Conservation (phyloP, 2,888 invertebrate species). For the Dichetophora obliterata region DNA sequence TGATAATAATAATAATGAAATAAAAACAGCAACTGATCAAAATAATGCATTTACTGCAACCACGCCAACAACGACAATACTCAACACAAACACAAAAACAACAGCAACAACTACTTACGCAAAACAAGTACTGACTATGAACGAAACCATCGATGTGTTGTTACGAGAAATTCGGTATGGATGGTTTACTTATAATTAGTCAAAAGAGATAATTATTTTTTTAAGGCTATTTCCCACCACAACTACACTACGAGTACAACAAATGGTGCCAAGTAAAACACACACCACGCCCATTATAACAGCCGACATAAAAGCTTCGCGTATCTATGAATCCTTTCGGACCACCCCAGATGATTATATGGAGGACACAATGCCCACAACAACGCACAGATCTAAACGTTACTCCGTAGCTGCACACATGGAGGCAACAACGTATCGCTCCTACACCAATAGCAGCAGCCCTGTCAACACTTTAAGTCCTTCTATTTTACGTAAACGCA, state of each 20-base stretch:
- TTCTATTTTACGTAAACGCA: conserved; percentile 67
- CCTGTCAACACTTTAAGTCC: conserved; percentile 33
- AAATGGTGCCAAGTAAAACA: neutral
- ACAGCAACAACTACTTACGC: conserved; percentile 3
- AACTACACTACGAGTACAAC: neutral
- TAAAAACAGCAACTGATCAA: neutral
- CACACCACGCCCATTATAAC: conserved; percentile 54
- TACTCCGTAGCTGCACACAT: conserved; percentile 18
- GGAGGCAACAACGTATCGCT: conserved; percentile 29
- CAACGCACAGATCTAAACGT: conserved; percentile 34
- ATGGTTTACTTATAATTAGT: neutral
- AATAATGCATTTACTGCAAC: neutral
- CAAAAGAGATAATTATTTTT: neutral
- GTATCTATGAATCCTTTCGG: conserved; percentile 65
- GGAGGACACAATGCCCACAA: conserved; percentile 9
- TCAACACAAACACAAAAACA: neutral
- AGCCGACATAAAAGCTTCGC: conserved; percentile 59
- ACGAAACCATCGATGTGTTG: conserved; percentile 22
- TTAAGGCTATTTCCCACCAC: neutral
- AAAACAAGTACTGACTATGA: neutral
- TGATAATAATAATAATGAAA: neutral
- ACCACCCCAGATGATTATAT: conserved; percentile 38
- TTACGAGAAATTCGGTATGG: neutral
- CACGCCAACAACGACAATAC: neutral
- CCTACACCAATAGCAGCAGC: conserved; percentile 10